Base-by-base conservation (phyloP, 2,113 vertebrate species). In the Gopherus evgoodei region DNA sequence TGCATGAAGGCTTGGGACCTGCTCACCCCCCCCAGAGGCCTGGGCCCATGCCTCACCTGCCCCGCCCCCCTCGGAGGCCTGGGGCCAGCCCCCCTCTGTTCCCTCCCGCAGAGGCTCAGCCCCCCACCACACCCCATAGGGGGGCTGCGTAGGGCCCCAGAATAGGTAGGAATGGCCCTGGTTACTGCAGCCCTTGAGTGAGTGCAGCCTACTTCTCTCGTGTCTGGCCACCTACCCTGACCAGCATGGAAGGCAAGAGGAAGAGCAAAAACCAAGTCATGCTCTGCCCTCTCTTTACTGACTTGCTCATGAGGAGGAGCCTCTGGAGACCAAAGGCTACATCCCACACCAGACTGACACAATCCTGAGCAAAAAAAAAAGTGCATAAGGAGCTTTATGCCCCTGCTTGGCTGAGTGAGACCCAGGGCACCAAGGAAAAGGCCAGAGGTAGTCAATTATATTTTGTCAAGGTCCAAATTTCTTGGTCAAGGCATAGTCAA, bases 371-470 rank as follows among this genome's bases (percentile, higher is more conserved):
- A 11, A 84, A 89, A 59, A 44, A 38, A 49, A 69, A 81, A 83
- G 52, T 31, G 56, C 84, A 57, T n/a, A 72, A 93, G 85, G 49
- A 90, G 49, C 52, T 96, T 94, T 90, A 29, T 83, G 94, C 72
- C 24, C 17, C 90, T 75, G 59, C 69, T 88, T 94, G 91, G 78
- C 62, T 94, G 75, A 92, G 86, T 88, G 89, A 89, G 42, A 69
- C 56, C 56, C 89, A 81, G 83, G 87, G 11, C 72, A 81, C 62
- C 62, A n/a, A 69, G 62, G 14, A 65, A 65, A 62, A 13, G 11
- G 53, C 8, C 53, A 54, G 53, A 54, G 21, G 7, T 54, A 54
- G 53, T 54, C 53, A 53, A 53, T 53, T 54, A 54, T 22, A 22
- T 54, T 54, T 54, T 54, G 53, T 54, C 53, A 54, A 54, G 53